These are phyloP conservation scores for Hanleya hanleyi DNA, from an alignment of 2,888 invertebrate species.

Conservation along the genomic window DNA sequence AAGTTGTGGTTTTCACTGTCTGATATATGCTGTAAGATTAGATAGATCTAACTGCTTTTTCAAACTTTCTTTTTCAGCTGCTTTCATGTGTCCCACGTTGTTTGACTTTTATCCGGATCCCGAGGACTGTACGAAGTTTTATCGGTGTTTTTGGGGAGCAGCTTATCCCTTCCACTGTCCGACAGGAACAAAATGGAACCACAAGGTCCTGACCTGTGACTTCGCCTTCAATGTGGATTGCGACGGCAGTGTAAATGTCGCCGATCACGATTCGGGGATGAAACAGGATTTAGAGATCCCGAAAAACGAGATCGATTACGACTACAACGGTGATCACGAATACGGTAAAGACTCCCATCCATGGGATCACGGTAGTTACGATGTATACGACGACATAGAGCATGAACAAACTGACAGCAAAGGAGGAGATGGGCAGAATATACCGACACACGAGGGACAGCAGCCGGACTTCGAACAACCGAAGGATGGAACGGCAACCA, in stretches of 20 bases:
- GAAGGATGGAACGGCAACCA: not conserved
- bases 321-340: not conserved
- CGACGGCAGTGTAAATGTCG: not conserved
- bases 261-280: not conserved
- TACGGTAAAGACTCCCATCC: not conserved
- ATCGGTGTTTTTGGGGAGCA: constrained; percentile 57
- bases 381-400: not conserved
- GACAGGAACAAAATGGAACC: constrained; percentile 54
- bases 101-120: constrained; percentile 54
- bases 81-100: constrained; percentile 32
- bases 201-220: constrained; percentile 51
- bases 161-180: constrained; percentile 53
- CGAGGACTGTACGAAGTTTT: constrained; percentile 51
- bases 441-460: not conserved
- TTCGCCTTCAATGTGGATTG: constrained; percentile 41
- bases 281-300: not conserved
- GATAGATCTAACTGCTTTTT: no score
- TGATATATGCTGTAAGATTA: no score
- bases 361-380: not conserved
- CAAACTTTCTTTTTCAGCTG: not conserved
- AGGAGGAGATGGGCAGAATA: not conserved
- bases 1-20: no score
- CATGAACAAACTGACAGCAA: not conserved
- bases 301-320: not conserved
- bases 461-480: not conserved